A percentile compares a stretch with the other conserved stretches of the same genome.
These are phyloP conservation scores for Pammene aurita DNA, from an alignment of 2,888 invertebrate genomes.

Conservation along the genomic window DNA sequence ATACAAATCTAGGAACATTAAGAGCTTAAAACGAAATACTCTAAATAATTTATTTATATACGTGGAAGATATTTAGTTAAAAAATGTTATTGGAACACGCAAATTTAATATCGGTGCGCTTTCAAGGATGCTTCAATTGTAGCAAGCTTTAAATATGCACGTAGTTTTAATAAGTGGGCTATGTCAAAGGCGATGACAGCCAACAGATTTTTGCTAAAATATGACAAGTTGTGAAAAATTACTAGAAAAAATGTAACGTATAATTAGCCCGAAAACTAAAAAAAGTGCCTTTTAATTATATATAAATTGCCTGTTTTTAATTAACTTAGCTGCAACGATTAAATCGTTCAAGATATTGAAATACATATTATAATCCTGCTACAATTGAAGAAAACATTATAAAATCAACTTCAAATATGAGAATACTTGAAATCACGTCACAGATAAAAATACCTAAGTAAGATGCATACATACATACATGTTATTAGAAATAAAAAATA, in stretches of 20 bases:
- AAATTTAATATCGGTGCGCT: slow-evolving; percentile 29
- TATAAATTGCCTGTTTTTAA: not conserved
- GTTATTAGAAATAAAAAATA: slow-evolving; percentile 43
- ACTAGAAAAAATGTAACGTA: not conserved
- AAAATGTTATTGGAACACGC: slow-evolving; percentile 35
- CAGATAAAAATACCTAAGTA: slow-evolving; percentile 51
- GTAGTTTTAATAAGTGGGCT: too few relatives aligned
- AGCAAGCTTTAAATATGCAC: slow-evolving; percentile 30
- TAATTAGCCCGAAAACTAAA: too few relatives aligned
- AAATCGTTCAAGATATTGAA: not conserved
- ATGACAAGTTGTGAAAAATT: not conserved
- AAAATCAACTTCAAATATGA: slow-evolving; percentile 39
- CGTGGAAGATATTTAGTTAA: slow-evolving; percentile 57
- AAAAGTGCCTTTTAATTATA: too few relatives aligned
- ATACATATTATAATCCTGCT: slow-evolving; percentile 23
- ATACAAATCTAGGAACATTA: slow-evolving; percentile 80
- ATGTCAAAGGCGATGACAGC: too few relatives aligned
- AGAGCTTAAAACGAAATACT: slow-evolving; percentile 73
- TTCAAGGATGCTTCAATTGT: slow-evolving; percentile 39
- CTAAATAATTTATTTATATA: slow-evolving; percentile 71
- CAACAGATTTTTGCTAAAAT: too few relatives aligned
- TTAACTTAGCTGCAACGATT: slow-evolving; percentile 12
- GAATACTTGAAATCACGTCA: slow-evolving; percentile 44
- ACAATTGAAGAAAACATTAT: slow-evolving; percentile 44
- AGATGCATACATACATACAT: slow-evolving; percentile 55